phyloP scores from a whole-genome alignment of 2,888 invertebrate genomes.

The Callinectes sapidus region DNA sequence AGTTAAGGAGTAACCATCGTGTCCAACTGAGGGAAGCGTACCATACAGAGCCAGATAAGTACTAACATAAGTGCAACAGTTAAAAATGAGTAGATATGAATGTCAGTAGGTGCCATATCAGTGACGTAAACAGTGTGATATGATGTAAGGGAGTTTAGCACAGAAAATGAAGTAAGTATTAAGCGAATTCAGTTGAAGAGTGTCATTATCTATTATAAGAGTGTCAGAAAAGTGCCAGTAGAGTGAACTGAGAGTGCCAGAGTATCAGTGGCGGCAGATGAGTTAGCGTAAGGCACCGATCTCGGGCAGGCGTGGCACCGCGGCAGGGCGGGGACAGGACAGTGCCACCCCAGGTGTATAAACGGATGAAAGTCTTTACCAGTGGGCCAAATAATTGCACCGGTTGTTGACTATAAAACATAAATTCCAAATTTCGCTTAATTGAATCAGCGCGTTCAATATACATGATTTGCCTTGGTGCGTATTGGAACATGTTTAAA shows the following conservation, averaged over 20 bases:
- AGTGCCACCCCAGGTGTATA: slow-evolving; percentile 26
- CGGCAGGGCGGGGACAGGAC: neutral
- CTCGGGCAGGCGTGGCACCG: neutral
- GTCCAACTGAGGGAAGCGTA: too few relatives aligned
- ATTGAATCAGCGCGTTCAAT: slow-evolving; percentile 42
- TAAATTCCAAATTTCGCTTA: slow-evolving; percentile 38
- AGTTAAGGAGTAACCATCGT: too few relatives aligned
- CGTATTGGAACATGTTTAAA: slow-evolving; percentile 34
- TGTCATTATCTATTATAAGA: neutral
- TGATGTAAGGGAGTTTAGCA: neutral
- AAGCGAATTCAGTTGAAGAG: neutral
- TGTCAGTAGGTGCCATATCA: too few relatives aligned
- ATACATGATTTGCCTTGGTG: slow-evolving; percentile 36
- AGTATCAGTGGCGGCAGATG: neutral
- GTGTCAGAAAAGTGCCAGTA: neutral
- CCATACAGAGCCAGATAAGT: too few relatives aligned
- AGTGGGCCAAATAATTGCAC: slow-evolving; percentile 43
- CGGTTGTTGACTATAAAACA: slow-evolving; percentile 37
- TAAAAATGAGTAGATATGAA: too few relatives aligned
- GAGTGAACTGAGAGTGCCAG: neutral
- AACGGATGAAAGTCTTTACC: slow-evolving; percentile 30
- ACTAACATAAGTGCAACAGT: too few relatives aligned
- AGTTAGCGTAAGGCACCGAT: neutral
- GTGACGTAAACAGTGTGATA: too few relatives aligned
- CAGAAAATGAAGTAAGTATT: neutral